phyloP scores from a whole-genome alignment of 2,797 vertebrate genomes.

The Euthynnus affinis region DNA sequence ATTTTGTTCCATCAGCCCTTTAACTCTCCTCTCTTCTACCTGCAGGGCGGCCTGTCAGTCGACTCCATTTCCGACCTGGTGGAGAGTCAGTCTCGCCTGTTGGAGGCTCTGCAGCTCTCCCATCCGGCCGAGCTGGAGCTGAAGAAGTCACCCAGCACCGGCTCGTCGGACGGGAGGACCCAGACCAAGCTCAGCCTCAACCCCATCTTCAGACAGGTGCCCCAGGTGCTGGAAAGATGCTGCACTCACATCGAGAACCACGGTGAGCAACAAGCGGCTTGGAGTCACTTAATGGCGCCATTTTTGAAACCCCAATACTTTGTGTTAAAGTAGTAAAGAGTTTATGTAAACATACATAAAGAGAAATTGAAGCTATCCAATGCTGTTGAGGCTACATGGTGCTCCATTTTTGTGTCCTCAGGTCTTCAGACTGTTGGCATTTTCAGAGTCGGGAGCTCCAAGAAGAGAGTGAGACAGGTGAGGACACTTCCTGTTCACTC shows the following conservation, averaged over 20 bases:
- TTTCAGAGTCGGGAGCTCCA: slow-evolving; percentile 93
- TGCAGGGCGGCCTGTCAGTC: slow-evolving; percentile 91
- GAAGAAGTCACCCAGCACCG: slow-evolving; percentile 76
- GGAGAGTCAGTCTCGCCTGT: slow-evolving; percentile 88
- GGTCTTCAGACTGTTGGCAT: slow-evolving; percentile 93
- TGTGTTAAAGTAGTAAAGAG: not conserved
- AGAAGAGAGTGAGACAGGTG: slow-evolving; percentile 93
- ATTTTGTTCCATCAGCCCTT: not conserved
- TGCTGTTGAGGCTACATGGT: not conserved
- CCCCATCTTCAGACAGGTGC: slow-evolving; percentile 92
- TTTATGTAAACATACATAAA: too few relatives aligned
- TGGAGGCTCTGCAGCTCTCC: slow-evolving; percentile 94
- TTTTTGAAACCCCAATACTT: too few relatives aligned
- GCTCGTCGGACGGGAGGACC: slow-evolving; percentile 70
- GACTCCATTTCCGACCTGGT: slow-evolving; percentile 93
- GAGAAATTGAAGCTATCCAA: not conserved
- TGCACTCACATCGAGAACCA: slow-evolving; percentile 90
- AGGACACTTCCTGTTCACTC: slow-evolving; percentile 38
- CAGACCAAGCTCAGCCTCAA: slow-evolving; percentile 92
- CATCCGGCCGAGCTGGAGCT: slow-evolving; percentile 89
- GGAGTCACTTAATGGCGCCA: too few relatives aligned
- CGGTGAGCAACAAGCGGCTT: slow-evolving; percentile 78
- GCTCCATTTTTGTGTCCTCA: slow-evolving; percentile 70
- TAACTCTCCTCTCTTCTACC: too few relatives aligned
- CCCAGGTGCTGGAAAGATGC: slow-evolving; percentile 91